Conservation (phyloP, 2,113 vertebrate species). For the Osmerus mordax region DNA sequence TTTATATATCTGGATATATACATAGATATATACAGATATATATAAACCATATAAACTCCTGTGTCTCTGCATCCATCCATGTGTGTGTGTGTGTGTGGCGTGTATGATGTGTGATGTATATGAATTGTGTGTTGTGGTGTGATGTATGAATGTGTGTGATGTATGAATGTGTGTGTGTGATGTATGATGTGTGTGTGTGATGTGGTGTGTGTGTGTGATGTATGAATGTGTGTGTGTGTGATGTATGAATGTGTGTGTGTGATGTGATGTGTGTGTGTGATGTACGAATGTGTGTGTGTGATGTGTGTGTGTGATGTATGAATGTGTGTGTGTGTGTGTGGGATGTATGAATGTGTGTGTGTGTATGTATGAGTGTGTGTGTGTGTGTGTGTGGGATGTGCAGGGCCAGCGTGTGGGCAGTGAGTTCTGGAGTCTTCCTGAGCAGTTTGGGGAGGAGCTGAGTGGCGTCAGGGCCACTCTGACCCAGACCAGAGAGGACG, state of each 20-base stretch:
- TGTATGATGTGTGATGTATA: too few relatives aligned
- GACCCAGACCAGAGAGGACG: constrained; percentile 77
- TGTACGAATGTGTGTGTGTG: not conserved
- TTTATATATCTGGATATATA: too few relatives aligned
- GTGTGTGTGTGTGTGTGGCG: too few relatives aligned
- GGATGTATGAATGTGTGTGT: too few relatives aligned
- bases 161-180: not conserved
- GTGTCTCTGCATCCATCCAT: too few relatives aligned
- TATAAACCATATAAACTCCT: too few relatives aligned
- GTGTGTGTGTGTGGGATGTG: not conserved
- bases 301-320: constrained; percentile 17
- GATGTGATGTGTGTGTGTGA: too few relatives aligned
- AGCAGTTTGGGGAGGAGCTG: constrained; percentile 79
- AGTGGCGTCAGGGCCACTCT: constrained; percentile 80
- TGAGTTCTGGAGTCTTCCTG: constrained; percentile 84
- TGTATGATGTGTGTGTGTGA: too few relatives aligned
- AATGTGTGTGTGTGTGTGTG: not conserved
- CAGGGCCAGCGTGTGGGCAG: constrained; percentile 74
- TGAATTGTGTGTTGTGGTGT: too few relatives aligned
- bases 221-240: not conserved
- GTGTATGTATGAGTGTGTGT: constrained; percentile 7
- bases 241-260: not conserved
- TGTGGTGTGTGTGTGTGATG: not conserved
- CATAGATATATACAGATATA: too few relatives aligned
- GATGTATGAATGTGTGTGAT: too few relatives aligned